These are phyloP conservation scores for Silurus asotus DNA, from an alignment of 2,113 vertebrate species.

Conservation along the genomic window DNA sequence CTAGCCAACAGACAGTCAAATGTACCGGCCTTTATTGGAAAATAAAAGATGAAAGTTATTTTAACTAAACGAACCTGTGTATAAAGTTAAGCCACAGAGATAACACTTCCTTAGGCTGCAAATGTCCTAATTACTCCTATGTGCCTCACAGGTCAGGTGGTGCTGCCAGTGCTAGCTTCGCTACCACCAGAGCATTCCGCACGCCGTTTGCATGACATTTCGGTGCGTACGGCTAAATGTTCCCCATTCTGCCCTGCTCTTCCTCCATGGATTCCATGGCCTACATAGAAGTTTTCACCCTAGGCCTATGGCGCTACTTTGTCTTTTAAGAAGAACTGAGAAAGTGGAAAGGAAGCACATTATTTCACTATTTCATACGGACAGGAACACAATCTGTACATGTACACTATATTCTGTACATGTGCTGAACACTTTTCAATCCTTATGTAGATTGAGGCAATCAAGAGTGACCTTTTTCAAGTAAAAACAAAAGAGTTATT, in stretches of 20 bases:
- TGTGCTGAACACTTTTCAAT: neutral
- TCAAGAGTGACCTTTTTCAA: neutral
- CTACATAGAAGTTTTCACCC: conserved; percentile 79
- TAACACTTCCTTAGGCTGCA: conserved; percentile 45
- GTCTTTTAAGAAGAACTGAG: conserved; percentile 42
- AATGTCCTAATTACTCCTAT: conserved; percentile 56
- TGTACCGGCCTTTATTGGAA: neutral
- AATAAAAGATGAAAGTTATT: conserved; percentile 32
- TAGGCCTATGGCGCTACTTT: conserved; percentile 64
- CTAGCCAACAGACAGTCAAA: neutral
- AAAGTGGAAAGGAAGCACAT: conserved; percentile 32
- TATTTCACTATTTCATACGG: conserved; percentile 28
- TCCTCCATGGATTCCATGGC: conserved; percentile 76
- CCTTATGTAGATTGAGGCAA: conserved; percentile 6
- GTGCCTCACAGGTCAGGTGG: conserved; percentile 60
- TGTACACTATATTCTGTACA: neutral
- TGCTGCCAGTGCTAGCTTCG: conserved; percentile 45
- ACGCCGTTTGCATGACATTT: conserved; percentile 48
- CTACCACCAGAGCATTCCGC: conserved; percentile 52
- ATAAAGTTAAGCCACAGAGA: conserved; percentile 43
- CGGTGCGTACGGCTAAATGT: conserved; percentile 63
- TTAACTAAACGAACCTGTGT: conserved; percentile 25
- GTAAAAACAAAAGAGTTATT: neutral
- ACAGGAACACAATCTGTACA: neutral
- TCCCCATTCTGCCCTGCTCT: conserved; percentile 69